Conservation (phyloP, 2,888 invertebrate genomes). For the Ferdinandea cuprea region DNA sequence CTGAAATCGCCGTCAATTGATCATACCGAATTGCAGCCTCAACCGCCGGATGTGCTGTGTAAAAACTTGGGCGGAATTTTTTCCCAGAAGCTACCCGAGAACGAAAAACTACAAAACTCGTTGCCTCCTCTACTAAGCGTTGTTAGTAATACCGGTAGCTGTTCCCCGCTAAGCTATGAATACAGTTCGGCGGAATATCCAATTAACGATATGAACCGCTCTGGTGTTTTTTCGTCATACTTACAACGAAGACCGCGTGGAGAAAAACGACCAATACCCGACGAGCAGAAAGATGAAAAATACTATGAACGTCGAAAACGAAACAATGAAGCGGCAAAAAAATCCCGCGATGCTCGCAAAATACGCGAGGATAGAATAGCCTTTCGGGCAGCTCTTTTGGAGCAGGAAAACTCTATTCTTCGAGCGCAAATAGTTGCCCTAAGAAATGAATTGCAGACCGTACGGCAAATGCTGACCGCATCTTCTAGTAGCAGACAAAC, state of each 20-base stretch:
- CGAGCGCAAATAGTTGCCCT: slow-evolving; percentile 92
- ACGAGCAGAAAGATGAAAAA: slow-evolving; percentile 93
- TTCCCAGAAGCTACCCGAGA: slow-evolving; percentile 61
- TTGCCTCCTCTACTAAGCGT: slow-evolving; percentile 67
- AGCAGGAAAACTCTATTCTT: slow-evolving; percentile 94
- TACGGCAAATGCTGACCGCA: slow-evolving; percentile 78
- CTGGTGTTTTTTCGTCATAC: slow-evolving; percentile 79
- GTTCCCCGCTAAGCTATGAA: slow-evolving; percentile 59
- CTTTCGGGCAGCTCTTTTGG: slow-evolving; percentile 91
- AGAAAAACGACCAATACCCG: slow-evolving; percentile 93
- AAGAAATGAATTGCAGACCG: slow-evolving; percentile 87
- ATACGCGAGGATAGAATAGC: slow-evolving; percentile 95
- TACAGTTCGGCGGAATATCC: slow-evolving; percentile 78
- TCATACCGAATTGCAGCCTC: slow-evolving; percentile 56
- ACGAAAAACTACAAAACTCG: slow-evolving; percentile 36
- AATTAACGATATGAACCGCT: slow-evolving; percentile 80
- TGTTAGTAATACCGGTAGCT: slow-evolving; percentile 51
- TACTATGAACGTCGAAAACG: slow-evolving; percentile 94
- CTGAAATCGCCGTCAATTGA: slow-evolving; percentile 45
- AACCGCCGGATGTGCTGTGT: slow-evolving; percentile 64
- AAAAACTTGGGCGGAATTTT: slow-evolving; percentile 35
- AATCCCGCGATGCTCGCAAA: slow-evolving; percentile 93
- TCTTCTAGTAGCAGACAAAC: slow-evolving; percentile 29
- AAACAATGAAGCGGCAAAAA: slow-evolving; percentile 96
- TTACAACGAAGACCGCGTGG: slow-evolving; percentile 86